Evolutionary conservation across 2,888 invertebrate genomes (phyloP).

Genomic region (Harpalus rufipes): DNA sequence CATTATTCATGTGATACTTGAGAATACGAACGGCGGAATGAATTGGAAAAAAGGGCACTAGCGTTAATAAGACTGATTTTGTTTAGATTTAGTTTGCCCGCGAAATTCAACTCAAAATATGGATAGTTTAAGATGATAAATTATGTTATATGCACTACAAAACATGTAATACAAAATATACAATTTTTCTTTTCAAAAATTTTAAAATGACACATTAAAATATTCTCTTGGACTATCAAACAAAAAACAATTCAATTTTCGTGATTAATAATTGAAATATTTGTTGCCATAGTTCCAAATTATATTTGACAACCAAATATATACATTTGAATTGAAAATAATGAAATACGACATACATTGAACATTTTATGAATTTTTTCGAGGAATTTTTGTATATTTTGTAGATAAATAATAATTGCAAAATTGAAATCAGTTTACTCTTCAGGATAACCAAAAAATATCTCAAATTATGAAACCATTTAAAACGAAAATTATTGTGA

Average conservation of each 20-base stretch:
- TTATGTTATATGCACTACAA: neutral
- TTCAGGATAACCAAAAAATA: neutral
- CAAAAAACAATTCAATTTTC: neutral
- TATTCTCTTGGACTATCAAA: too few species aligned
- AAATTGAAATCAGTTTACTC: constrained; percentile 39
- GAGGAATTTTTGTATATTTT: constrained; percentile 12
- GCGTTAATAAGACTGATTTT: constrained; percentile 25
- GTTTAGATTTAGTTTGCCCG: constrained; percentile 20
- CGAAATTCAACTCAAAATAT: constrained; percentile 10
- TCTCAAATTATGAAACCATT: too few species aligned
- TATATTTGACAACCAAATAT: constrained; percentile 13
- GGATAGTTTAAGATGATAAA: neutral
- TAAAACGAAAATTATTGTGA: too few species aligned
- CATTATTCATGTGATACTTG: constrained; percentile 71
- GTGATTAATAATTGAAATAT: neutral
- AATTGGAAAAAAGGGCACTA: constrained; percentile 16
- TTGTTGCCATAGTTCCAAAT: constrained; percentile 7
- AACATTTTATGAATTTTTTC: constrained; percentile 4
- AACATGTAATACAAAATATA: constrained; percentile 7
- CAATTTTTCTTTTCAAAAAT: constrained; percentile 32
- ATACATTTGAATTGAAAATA: constrained; percentile 15
- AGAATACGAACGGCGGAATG: constrained; percentile 68
- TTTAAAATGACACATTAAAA: neutral
- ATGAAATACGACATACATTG: neutral
- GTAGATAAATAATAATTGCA: neutral